Percentiles rank a stretch among this genome's conserved stretches.
These are phyloP conservation scores for Patella vulgata DNA, from an alignment of 1,140 invertebrate species.

Conservation along the genomic window DNA sequence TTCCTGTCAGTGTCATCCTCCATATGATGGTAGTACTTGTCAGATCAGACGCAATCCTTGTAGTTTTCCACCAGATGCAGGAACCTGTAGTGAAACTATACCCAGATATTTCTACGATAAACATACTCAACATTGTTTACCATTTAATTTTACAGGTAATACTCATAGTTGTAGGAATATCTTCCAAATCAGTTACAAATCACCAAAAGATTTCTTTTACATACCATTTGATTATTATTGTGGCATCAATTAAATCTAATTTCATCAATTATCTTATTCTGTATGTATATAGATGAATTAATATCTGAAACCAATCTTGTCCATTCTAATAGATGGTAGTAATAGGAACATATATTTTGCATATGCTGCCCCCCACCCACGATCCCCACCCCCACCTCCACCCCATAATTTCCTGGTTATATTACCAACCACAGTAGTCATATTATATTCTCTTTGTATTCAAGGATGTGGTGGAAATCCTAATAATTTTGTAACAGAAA, in stretches of 20 bases:
- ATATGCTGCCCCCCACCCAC: no score
- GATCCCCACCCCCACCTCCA: no score
- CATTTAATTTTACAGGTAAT: slow-evolving; percentile 57
- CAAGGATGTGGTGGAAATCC: slow-evolving; percentile 66
- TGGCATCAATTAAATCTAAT: background rate
- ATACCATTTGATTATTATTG: background rate
- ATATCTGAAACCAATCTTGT: background rate
- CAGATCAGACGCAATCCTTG: slow-evolving; percentile 54
- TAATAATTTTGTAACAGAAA: slow-evolving; percentile 65
- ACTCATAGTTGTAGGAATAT: slow-evolving; percentile 5
- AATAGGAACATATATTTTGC: no score
- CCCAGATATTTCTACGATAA: slow-evolving; percentile 57
- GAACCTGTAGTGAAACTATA: slow-evolving; percentile 49
- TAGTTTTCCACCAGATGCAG: slow-evolving; percentile 48
- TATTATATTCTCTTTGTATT: no score
- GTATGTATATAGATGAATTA: background rate
- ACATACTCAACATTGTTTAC: slow-evolving; percentile 49
- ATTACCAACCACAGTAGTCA: no score
- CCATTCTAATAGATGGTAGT: background rate
- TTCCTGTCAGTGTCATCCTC: slow-evolving; percentile 52
- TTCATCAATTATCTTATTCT: background rate
- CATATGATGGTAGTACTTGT: slow-evolving; percentile 54
- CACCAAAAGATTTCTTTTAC: background rate
- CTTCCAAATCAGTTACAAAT: background rate
- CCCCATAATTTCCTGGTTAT: no score